Percentiles rank a stretch among this genome's conserved stretches.
phyloP scores from a whole-genome alignment of 1,140 invertebrate species.

The Hypsibius dujardini region DNA sequence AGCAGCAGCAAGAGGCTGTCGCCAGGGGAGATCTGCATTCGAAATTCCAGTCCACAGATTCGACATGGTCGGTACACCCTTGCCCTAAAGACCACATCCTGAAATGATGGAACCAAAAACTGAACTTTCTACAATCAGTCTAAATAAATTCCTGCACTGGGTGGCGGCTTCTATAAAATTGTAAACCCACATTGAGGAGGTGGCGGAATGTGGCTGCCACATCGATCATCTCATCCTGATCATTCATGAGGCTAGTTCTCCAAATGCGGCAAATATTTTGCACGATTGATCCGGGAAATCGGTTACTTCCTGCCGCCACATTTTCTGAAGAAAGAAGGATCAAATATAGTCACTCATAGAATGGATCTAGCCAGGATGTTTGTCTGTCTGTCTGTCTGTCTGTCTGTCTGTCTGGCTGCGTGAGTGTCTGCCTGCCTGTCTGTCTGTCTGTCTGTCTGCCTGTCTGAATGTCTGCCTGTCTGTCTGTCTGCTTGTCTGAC shows the following conservation, averaged over 20 bases:
- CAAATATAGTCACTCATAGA: too few relatives aligned
- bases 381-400: neutral
- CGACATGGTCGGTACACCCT: neutral
- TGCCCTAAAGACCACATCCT: slow-evolving; percentile 9
- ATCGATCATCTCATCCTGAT: neutral
- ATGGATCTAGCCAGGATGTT: too few relatives aligned
- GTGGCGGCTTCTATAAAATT: neutral
- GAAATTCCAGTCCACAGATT: slow-evolving; percentile 1
- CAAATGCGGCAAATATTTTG: neutral
- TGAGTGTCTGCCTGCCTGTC: too few relatives aligned
- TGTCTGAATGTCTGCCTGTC: too few relatives aligned
- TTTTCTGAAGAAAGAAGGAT: too few relatives aligned
- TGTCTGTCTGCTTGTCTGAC: too few relatives aligned
- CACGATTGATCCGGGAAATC: neutral
- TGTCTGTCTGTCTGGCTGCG: too few relatives aligned
- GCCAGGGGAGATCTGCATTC: neutral
- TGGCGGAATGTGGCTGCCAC: neutral
- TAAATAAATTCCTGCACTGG: neutral
- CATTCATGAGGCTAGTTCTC: neutral
- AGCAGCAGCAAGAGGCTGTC: neutral
- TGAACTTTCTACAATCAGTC: neutral
- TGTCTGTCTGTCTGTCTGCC: too few relatives aligned
- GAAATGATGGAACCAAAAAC: neutral
- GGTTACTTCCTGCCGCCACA: too few relatives aligned
- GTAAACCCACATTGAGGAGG: neutral